Evolutionary conservation across 2,797 vertebrate species (phyloP).

Genomic region (Dendrocincla fuliginosa): DNA sequence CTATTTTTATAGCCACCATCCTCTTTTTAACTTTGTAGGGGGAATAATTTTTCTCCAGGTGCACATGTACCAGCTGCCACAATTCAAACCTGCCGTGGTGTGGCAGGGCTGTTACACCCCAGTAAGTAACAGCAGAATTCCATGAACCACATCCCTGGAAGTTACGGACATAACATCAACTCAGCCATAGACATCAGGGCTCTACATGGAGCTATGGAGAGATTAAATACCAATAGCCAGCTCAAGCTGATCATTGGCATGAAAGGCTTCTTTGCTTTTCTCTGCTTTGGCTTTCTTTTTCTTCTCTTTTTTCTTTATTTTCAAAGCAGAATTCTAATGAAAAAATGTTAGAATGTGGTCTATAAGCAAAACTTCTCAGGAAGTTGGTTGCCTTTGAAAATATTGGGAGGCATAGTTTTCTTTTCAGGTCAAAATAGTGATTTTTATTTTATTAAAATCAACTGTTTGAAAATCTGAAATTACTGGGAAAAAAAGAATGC

Average conservation of each 20-base stretch:
- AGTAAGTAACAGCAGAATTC: neutral
- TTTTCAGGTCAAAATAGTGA: neutral
- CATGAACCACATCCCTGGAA: neutral
- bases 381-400: neutral
- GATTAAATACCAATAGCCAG: neutral
- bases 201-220: neutral
- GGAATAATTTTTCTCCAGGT: neutral
- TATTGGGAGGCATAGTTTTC: neutral
- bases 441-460: conserved; percentile 36
- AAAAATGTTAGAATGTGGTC: neutral
- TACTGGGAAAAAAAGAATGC: neutral
- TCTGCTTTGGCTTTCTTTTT: rapidly evolving
- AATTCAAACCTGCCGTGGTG: neutral
- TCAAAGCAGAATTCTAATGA: neutral
- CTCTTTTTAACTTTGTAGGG: neutral
- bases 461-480: conserved; percentile 16
- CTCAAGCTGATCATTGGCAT: neutral
- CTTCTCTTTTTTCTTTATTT: neutral
- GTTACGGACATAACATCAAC: neutral
- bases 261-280: neutral
- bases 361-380: neutral
- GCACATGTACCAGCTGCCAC: neutral
- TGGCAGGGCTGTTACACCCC: neutral
- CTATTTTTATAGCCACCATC: neutral
- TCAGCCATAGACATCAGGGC: neutral